Base-by-base conservation (phyloP, 2,797 vertebrate genomes). In the Tiaroga cobitis region DNA sequence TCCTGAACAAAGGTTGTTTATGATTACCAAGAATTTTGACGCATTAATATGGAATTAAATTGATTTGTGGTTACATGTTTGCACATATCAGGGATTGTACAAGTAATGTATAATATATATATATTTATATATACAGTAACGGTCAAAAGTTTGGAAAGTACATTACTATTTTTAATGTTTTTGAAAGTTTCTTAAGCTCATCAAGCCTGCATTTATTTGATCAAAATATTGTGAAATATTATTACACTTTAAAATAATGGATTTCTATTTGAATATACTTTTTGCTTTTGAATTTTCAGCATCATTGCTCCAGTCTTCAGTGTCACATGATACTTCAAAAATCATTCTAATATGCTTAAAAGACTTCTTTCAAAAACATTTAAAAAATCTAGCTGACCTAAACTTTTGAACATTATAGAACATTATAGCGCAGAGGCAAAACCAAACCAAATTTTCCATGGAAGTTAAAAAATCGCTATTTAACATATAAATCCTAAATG, bases 401-500 rank as follows among this genome's bases (percentile, higher is more conserved):
- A 24, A 69, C 1, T n/a, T n/a, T 4, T 41, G 6, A 72, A 46
- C 8, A 34, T 19, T 8, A 75, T 24, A 75, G 5, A 24, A 18
- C 3, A 18, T 74, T 32, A 51, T 74, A 61, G 13, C 5, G 2
- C 59, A 61, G 11, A 61, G n/a, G 11, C n/a, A 4, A 63, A 80
- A 65, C 21, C 13, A 21, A 46, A 80, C 8, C 2, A 41, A 13
- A 73, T 69, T 24, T 37, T 51, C 5, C 43, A 51, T 37, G 34
- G 26, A 32, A 54, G 51, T 68, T 29, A 2, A 68, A 29, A 37
- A 51, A 65, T 74, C 10, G 39, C 70, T 76, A 74, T 65, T 67
- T n/a, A 74, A 84, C 39, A 43, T 46, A 65, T 32, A 82, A 68
- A 86, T 37, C 29, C 81, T 81, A 72, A 65, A 69, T 84, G 67